These are phyloP conservation scores for Lepidurus arcticus DNA, from an alignment of 1,140 invertebrate species.

Conservation along the genomic window DNA sequence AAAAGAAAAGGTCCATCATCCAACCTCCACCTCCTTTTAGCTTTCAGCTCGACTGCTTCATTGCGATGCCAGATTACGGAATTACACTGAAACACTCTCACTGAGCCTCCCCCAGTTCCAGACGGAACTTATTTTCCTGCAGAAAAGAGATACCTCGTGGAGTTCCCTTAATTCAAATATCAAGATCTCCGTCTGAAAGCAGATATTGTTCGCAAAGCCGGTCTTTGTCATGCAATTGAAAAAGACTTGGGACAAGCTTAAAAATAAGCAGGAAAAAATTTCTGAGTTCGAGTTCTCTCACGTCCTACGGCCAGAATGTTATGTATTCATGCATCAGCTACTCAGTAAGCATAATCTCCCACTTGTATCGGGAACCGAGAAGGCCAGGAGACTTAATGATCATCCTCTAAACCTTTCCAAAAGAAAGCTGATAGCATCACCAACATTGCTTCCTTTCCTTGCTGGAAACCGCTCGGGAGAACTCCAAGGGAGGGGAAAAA, in stretches of 20 bases:
- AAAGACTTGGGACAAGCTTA: neutral
- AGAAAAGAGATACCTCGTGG: neutral
- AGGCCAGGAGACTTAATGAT: neutral
- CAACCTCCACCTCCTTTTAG: too few relatives aligned
- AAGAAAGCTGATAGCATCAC: conserved; percentile 1
- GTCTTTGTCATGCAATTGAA: too few relatives aligned
- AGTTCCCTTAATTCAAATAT: neutral
- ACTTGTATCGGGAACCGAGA: neutral
- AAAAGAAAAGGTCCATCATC: too few relatives aligned
- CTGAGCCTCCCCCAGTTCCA: neutral
- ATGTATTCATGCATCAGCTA: neutral
- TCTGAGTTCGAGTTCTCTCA: neutral
- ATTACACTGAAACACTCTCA: too few relatives aligned
- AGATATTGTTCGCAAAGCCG: too few relatives aligned
- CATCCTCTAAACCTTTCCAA: neutral
- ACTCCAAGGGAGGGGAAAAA: neutral
- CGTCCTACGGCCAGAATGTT: neutral
- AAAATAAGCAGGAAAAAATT: neutral
- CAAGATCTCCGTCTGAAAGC: neutral
- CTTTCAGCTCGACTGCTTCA: too few relatives aligned
- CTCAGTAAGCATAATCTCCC: neutral
- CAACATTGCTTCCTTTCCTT: neutral
- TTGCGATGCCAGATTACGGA: too few relatives aligned
- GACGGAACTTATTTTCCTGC: neutral
- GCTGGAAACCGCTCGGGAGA: too few relatives aligned